Base-by-base conservation (phyloP, 2,797 vertebrate species). In the Chromis chromis region DNA sequence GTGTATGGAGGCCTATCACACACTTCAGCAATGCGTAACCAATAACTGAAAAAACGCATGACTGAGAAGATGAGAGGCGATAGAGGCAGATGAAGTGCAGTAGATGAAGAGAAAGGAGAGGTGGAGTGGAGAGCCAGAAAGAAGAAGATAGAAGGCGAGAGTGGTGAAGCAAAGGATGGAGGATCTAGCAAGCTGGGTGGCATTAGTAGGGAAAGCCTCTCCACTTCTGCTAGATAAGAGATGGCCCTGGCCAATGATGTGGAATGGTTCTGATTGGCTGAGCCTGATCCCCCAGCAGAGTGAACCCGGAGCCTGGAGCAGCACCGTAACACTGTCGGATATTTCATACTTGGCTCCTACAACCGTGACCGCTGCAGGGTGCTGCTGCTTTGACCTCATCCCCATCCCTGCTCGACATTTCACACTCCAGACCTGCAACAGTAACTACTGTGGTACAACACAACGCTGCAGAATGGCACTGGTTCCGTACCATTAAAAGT, bases 201-300 rank as follows among this genome's bases (percentile, higher is more conserved):
- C 84, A 92, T 94, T 92, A 92, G 91, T 72, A 82, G 86, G 86
- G 81, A 91, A 92, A 90, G 88, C 91, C 89, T 90, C 88, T 88
- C 88, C 82, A 88, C 88, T 90, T 55, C 83, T 68, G 78, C 65
- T n/a, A 85, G 93, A 92, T 92, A 91, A 92, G 90, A 91, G 92
- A 91, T 90, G 90, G 90, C 82, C 75, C 89, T 89, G 89, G 81
- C 88, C 93, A 93, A 88, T 91, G 89, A 92, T 90, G 92, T 91
- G 92, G 89, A 93, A 91, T 83, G 90, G 90, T 93, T 93, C 89
- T 89, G 91, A 92, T 93, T 92, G 92, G 88, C 90, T 92, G 91
- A 91, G 78, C 70, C 82, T 88, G 89, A 92, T 91, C 90, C 90
- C 90, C 72, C 79, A 44, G 74, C 84, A 77, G 83, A 85, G 81